A percentile compares a stretch with the other conserved stretches of the same genome.
These are phyloP conservation scores for Teleopsis dalmanni DNA, from an alignment of 1,140 invertebrate species.

Conservation along the genomic window DNA sequence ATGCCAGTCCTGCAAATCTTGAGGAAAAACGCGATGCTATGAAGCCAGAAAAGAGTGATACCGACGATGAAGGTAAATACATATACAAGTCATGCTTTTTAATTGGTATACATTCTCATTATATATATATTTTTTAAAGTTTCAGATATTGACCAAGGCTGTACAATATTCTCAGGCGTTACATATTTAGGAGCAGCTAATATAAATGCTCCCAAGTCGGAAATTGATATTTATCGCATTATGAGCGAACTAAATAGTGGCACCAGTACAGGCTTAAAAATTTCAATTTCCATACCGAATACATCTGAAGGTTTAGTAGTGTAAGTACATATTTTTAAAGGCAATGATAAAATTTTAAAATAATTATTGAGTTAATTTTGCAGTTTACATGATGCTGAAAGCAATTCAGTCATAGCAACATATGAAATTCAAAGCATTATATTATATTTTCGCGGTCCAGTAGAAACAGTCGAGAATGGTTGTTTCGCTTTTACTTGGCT, in stretches of 20 bases:
- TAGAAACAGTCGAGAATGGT: slow-evolving; percentile 70
- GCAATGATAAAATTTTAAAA: not conserved
- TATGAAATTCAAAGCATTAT: slow-evolving; percentile 91
- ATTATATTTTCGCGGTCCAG: slow-evolving; percentile 88
- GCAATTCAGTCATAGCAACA: slow-evolving; percentile 74
- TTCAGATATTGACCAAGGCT: slow-evolving; percentile 75
- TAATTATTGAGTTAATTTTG: not conserved
- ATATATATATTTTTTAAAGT: slow-evolving; percentile 40
- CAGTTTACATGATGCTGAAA: slow-evolving; percentile 79
- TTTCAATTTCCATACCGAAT: slow-evolving; percentile 85
- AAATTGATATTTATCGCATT: slow-evolving; percentile 90
- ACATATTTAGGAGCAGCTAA: slow-evolving; percentile 89
- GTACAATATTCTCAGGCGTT: slow-evolving; percentile 86
- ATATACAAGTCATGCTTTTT: not conserved
- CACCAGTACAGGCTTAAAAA: slow-evolving; percentile 62
- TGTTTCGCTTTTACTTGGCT: slow-evolving; percentile 98
- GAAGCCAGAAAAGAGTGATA: slow-evolving; percentile 61
- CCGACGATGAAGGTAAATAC: slow-evolving; percentile 57
- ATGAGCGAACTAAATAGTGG: slow-evolving; percentile 83
- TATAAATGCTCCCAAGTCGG: slow-evolving; percentile 88
- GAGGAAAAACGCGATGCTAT: slow-evolving; percentile 68
- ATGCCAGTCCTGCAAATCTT: slow-evolving; percentile 46
- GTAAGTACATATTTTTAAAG: slow-evolving; percentile 47
- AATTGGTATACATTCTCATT: not conserved
- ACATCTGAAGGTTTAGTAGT: slow-evolving; percentile 77